Evolutionary conservation across 2,113 vertebrate species (phyloP).

Genomic region (Micronycteris hirsuta): DNA sequence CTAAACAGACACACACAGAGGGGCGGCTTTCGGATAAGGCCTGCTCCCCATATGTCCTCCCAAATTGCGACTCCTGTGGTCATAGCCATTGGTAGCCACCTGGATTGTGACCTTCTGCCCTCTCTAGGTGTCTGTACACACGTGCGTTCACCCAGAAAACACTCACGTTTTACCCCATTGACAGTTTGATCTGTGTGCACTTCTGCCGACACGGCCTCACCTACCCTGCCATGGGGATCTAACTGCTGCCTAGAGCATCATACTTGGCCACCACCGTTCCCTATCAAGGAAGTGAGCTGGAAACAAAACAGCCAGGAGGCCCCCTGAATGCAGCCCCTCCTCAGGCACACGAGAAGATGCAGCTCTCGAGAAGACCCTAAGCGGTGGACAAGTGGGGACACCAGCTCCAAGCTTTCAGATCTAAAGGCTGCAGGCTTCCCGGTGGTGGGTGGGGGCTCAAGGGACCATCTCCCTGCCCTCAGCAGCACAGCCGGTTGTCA

Average conservation of each 20-base stretch:
- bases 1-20: neutral
- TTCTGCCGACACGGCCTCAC: neutral
- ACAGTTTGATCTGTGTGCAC: neutral
- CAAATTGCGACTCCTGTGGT: neutral
- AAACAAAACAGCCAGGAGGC: neutral
- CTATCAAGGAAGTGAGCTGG: rapidly evolving
- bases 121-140: neutral
- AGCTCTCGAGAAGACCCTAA: too few relatives aligned
- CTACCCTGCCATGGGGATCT: rapidly evolving
- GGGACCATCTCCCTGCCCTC: too few relatives aligned
- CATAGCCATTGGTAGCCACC: neutral
- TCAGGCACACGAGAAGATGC: rapidly evolving
- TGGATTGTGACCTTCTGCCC: neutral
- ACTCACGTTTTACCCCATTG: rapidly evolving
- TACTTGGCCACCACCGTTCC: neutral
- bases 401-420: neutral
- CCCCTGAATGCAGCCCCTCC: neutral
- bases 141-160: rapidly evolving
- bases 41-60: neutral
- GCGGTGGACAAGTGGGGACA: neutral
- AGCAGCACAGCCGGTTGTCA: rapidly evolving
- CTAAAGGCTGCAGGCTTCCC: neutral
- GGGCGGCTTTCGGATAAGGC: neutral
- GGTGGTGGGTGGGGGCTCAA: rapidly evolving
- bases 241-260: neutral